Base-by-base conservation (phyloP, 2,797 vertebrate genomes). In the Anabas testudineus region DNA sequence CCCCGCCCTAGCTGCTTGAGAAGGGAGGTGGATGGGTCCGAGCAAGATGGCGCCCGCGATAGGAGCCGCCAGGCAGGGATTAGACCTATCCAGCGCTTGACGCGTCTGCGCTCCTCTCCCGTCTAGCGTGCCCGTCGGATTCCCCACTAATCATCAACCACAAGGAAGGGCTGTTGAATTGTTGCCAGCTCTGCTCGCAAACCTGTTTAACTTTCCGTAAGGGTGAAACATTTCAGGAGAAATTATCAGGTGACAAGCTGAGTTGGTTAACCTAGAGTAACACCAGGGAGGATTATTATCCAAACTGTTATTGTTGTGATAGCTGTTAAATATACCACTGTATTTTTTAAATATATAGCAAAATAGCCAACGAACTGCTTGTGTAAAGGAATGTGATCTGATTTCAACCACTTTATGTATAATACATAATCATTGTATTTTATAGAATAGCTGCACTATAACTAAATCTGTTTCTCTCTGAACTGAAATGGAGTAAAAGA, bases 31-130 rank as follows among this genome's bases (percentile, higher is more conserved):
- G 86, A 90, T 76, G 41, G 45, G 81, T 0, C 3, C n/a, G 80
- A 81, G 21, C 76, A 89, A 87, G 46, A 87, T 90, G 89, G 87
- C 67, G 79, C 9, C 32, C 1, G 1, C 1, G 0, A 0, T 18
- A 1, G 2, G 16, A 3, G 14, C 1, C 5, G 6, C 3, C 2
- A 7, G 7, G 7, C 13, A 1, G 9, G 5, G 6, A 10, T 36
- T 10, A 18, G 1, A 8, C 32, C 28, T 47, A 80, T 80, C 67
- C 80, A 73, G 45, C 2, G 18, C 6, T 53, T 78, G 0, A 9
- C 1, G 12, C 7, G 10, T 76, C 80, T 62, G 19, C 16, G 32
- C 4, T 26, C 1, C 2, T 42, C 16, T 32, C 37, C 42, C 28
- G 1, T 10, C 7, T 26, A 19, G 26, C 32, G 53, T 61, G 55